phyloP scores from a whole-genome alignment of 1,140 invertebrate species.

The Orchesella cincta region DNA sequence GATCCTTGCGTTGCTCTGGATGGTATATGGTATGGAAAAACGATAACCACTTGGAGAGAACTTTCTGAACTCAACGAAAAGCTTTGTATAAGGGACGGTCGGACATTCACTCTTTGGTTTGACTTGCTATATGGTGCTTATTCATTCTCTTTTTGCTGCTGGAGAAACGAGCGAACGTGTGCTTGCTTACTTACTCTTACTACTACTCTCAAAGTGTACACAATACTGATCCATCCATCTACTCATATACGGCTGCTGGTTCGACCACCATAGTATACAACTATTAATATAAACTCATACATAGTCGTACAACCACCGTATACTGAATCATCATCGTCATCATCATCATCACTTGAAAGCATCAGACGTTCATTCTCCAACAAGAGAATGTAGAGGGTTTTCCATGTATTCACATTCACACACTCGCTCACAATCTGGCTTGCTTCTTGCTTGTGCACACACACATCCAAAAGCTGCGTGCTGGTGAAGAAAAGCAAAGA shows the following conservation, averaged over 20 bases:
- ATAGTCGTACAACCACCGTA: not conserved
- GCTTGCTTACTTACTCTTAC: not conserved
- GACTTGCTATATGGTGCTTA: not conserved
- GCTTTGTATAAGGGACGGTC: no score
- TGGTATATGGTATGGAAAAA: no score
- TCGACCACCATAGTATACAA: not conserved
- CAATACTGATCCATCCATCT: not conserved
- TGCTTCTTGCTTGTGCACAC: not conserved
- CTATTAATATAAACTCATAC: not conserved
- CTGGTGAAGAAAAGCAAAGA: constrained; percentile 1
- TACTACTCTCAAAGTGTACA: no score
- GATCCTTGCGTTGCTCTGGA: no score
- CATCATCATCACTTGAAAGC: not conserved
- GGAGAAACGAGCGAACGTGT: not conserved
- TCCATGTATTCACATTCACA: not conserved
- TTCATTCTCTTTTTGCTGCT: not conserved
- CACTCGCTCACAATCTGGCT: not conserved
- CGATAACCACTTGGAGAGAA: no score
- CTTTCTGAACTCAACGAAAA: no score
- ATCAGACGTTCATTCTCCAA: not conserved
- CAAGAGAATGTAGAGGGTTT: not conserved
- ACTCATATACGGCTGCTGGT: not conserved
- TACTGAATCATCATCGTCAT: not conserved
- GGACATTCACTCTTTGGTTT: no score
- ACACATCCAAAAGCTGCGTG: not conserved